phyloP scores from a whole-genome alignment of 2,113 vertebrate species.

The Cyrtonyx montezumae region DNA sequence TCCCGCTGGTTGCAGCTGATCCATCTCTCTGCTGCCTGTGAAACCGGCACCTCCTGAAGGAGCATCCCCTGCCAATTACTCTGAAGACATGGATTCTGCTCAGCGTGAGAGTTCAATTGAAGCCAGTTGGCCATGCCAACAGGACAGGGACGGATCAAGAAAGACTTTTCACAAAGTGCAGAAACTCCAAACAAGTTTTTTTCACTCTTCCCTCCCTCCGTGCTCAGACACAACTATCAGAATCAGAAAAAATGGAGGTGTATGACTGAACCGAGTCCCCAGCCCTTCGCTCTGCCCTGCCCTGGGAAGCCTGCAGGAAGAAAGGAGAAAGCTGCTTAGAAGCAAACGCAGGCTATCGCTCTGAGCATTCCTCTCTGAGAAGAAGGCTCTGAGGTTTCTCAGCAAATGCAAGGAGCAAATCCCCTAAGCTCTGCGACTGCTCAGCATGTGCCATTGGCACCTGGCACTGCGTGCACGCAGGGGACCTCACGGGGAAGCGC shows the following conservation, averaged over 20 bases:
- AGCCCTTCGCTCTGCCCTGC: neutral
- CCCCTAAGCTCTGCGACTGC: neutral
- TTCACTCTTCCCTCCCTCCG: neutral
- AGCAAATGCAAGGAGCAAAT: neutral
- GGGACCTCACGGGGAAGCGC: neutral
- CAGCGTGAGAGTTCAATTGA: constrained; percentile 3
- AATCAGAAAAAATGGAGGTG: neutral
- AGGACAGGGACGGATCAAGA: neutral
- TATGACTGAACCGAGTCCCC: neutral
- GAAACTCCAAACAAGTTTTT: neutral
- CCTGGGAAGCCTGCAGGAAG: neutral
- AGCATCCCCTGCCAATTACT: constrained; percentile 28
- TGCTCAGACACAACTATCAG: neutral
- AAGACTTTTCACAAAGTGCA: neutral
- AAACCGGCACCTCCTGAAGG: constrained; percentile 50
- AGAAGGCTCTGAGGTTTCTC: neutral
- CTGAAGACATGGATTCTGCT: constrained; percentile 34
- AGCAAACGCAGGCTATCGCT: neutral
- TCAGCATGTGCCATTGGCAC: neutral
- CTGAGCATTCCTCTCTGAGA: neutral
- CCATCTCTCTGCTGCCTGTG: constrained; percentile 9
- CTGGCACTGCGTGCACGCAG: neutral
- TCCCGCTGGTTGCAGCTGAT: constrained; percentile 47
- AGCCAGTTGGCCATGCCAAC: constrained; percentile 43
- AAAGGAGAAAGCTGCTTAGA: neutral